These are phyloP conservation scores for Rhopalosiphum nymphaeae DNA, from an alignment of 2,888 invertebrate genomes.

Conservation along the genomic window DNA sequence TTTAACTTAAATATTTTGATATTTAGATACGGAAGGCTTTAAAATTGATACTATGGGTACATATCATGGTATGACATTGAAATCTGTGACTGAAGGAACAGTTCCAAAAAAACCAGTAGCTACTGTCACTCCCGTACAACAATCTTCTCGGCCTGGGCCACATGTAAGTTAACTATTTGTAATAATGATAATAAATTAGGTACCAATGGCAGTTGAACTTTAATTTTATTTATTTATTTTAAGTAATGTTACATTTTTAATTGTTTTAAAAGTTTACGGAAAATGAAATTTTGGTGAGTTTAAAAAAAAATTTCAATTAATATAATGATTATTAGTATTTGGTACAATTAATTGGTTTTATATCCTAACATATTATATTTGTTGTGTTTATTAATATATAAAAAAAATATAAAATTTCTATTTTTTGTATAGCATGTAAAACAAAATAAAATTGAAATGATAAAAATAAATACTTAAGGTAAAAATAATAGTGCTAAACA, in stretches of 20 bases:
- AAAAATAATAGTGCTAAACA: neutral
- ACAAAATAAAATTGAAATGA: too few species aligned
- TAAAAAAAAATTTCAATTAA: slow-evolving; percentile 5
- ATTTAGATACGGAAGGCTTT: slow-evolving; percentile 93
- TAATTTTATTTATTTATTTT: neutral
- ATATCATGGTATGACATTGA: slow-evolving; percentile 97
- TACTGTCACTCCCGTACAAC: slow-evolving; percentile 70
- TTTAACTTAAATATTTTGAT: slow-evolving; percentile 66
- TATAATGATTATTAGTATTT: neutral
- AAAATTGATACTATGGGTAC: slow-evolving; percentile 99
- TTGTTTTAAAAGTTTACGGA: slow-evolving; percentile 55
- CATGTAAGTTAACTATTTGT: slow-evolving; percentile 24
- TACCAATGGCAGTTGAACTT: neutral
- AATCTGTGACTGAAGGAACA: slow-evolving; percentile 94
- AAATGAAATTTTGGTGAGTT: slow-evolving; percentile 55
- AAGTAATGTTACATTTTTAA: slow-evolving; percentile 11
- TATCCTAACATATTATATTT: neutral
- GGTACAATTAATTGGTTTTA: neutral
- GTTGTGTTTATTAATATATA: neutral
- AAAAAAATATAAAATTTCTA: too few species aligned
- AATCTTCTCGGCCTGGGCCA: slow-evolving; percentile 43
- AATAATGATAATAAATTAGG: neutral
- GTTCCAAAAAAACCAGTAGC: slow-evolving; percentile 74
- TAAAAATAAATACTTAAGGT: too few species aligned
- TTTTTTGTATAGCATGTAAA: too few species aligned